Evolutionary conservation across 2,888 invertebrate species (phyloP).

Genomic region (Nebria salina): DNA sequence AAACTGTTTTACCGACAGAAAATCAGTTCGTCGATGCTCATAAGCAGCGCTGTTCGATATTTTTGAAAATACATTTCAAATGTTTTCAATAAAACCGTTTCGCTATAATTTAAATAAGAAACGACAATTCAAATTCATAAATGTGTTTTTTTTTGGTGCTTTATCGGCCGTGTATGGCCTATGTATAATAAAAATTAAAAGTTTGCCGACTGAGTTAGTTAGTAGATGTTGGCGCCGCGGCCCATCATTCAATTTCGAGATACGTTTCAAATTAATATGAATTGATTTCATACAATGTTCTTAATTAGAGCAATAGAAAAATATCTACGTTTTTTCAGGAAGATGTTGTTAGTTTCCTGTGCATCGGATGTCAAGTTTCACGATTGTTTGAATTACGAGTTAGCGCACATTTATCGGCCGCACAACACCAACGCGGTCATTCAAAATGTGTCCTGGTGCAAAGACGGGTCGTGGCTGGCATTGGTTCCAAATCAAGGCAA

Average conservation of each 20-base stretch:
- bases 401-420: slow-evolving; percentile 65
- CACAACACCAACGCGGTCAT: slow-evolving; percentile 54
- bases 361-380: slow-evolving; percentile 68
- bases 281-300: slow-evolving; percentile 5
- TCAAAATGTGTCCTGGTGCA: slow-evolving; percentile 59
- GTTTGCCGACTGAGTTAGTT: too few species aligned
- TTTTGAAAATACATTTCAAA: too few species aligned
- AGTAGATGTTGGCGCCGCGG: not conserved
- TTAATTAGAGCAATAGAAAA: not conserved
- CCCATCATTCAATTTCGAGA: not conserved
- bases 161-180: too few species aligned
- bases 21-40: not conserved
- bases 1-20: slow-evolving; percentile 8
- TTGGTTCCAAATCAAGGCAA: slow-evolving; percentile 57
- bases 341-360: slow-evolving; percentile 68
- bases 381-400: slow-evolving; percentile 66
- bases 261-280: not conserved
- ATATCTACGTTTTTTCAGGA: slow-evolving; percentile 15
- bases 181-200: too few species aligned
- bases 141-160: too few species aligned
- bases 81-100: too few species aligned
- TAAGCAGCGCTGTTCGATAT: too few species aligned
- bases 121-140: too few species aligned
- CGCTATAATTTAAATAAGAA: too few species aligned
- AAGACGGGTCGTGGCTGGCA: slow-evolving; percentile 60